Base-by-base conservation (phyloP, 2,888 invertebrate species). In the Isotomurus palustris region DNA sequence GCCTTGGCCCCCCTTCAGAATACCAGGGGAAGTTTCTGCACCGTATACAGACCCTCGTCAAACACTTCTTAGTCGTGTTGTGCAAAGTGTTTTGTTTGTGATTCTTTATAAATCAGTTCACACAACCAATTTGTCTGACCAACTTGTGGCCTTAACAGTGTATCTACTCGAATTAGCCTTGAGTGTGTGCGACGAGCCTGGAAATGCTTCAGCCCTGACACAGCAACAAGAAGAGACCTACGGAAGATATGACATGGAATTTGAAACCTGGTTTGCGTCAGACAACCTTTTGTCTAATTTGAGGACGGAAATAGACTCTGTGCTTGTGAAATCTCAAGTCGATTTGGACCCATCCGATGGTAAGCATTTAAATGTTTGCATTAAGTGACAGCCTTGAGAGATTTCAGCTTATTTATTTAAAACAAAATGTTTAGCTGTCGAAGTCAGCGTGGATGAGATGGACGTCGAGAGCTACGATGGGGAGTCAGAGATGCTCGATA, bases 101-200 rank as follows among this genome's bases (percentile, higher is more conserved):
- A 87, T 92, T 71, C 80, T 94, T 61, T 87, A 88, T 76, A 88
- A 91, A 74, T 89, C 90, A 58, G 85, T 90, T 51, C 83, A 85
- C 73, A 84, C 77, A 38, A 81, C 82, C 62, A 81, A 81, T 68
- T 81, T 88, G 57, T 87, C 91, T 45, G 95, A 96, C 76, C 91
- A 92, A 76, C 84, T 92, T 71, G 81, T 94, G 71, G 90, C 92
- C 53, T 78, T 94, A 58, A 84, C 88, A 2, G 81, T 94, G 17
- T 93, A 91, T 75, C 81, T 96, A 57, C 78, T 96, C 61, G 89
- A 91, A 75, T 86, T 91, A 75, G 87, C 90, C 28, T 83, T 91
- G 6, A 81, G 78, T 56, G 77, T 77, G 54, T 70, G 71, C 41
- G 72, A 73, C 62, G 68, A 71, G 2, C 62, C 61, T 32, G 71